Evolutionary conservation across 2,113 vertebrate genomes (phyloP).

Genomic region (Pelecanus crispus): DNA sequence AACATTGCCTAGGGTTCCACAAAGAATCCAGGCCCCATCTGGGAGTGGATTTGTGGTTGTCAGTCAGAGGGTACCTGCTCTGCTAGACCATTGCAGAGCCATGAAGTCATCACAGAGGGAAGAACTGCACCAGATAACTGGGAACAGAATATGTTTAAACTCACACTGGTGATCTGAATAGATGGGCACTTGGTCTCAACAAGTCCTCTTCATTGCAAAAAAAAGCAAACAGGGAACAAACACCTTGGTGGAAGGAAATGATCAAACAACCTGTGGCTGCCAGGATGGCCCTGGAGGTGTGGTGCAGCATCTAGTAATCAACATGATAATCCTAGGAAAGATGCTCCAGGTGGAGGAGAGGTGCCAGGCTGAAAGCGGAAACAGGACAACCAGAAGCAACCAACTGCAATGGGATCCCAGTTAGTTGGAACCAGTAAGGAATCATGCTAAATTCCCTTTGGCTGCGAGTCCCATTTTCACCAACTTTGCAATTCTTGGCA

Average conservation of each 20-base stretch:
- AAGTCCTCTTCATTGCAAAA: not conserved
- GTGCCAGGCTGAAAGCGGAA: not conserved
- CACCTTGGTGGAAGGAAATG: not conserved
- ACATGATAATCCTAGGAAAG: not conserved
- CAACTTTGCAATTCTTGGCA: slow-evolving; percentile 66
- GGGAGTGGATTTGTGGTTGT: not conserved
- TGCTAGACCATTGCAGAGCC: not conserved
- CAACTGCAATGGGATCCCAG: not conserved
- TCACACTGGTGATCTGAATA: not conserved
- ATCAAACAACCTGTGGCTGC: not conserved
- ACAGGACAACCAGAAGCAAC: not conserved
- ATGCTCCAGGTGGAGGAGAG: not conserved
- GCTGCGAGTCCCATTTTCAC: slow-evolving; percentile 46
- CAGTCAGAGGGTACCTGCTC: not conserved
- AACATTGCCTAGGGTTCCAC: not conserved
- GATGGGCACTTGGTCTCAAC: not conserved
- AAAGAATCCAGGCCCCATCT: not conserved
- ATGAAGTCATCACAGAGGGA: not conserved
- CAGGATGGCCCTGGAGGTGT: not conserved
- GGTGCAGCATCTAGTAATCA: not conserved
- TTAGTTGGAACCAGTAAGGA: slow-evolving; percentile 32
- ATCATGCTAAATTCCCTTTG: slow-evolving; percentile 26
- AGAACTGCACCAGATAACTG: not conserved
- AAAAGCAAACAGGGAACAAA: not conserved
- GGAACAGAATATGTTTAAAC: not conserved